Conservation (phyloP, 1,140 invertebrate species). For the Colletes latitarsis region DNA sequence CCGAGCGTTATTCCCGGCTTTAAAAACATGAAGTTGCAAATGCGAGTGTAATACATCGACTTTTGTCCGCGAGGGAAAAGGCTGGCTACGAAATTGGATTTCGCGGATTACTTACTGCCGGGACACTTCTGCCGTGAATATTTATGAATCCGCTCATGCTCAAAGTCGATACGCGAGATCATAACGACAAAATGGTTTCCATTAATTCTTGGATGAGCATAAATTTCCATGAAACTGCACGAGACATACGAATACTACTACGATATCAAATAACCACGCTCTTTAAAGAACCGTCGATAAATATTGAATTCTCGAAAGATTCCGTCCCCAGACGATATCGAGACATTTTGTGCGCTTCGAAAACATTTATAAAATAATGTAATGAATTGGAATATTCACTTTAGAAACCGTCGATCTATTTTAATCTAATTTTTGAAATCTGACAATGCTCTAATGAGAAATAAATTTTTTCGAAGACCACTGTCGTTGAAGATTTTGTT, state of each 20-base stretch:
- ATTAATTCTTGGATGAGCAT: neutral
- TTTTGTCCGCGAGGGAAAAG: neutral
- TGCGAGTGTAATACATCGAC: neutral
- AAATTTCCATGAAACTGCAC: neutral
- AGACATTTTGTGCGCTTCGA: no score
- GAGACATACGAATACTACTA: neutral
- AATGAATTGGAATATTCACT: no score
- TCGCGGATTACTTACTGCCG: neutral
- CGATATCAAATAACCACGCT: no score
- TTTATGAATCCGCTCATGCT: neutral
- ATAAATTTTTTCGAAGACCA: no score
- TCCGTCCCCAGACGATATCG: no score
- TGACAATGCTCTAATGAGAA: no score
- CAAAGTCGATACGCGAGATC: neutral
- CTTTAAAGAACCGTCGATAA: no score
- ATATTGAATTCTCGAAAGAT: no score
- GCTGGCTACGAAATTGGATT: neutral
- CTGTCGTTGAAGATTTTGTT: constrained; percentile 1
- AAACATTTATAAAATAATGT: no score
- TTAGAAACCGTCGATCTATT: no score
- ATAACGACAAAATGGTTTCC: neutral
- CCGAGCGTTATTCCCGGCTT: neutral
- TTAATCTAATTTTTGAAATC: no score
- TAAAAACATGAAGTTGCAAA: neutral
- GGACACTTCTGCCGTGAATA: neutral